Evolutionary conservation across 2,113 vertebrate genomes (phyloP).

Genomic region (Fulica atra): DNA sequence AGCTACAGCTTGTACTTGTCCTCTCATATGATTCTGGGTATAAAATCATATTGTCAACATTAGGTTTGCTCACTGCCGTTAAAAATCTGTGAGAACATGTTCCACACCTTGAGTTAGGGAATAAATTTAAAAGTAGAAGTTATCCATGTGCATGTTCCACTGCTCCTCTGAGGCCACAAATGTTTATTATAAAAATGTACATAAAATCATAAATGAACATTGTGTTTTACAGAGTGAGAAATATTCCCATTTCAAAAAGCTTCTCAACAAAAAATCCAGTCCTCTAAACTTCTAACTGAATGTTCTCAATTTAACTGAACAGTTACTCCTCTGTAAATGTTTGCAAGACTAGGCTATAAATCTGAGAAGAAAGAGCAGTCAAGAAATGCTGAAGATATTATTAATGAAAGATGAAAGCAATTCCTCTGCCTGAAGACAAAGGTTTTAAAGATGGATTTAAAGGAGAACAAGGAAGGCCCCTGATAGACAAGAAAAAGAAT

Average conservation of each 20-base stretch:
- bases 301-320: conserved; percentile 13
- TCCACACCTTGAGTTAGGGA: neutral
- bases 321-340: neutral
- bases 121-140: neutral
- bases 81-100: neutral
- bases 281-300: neutral
- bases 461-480: neutral
- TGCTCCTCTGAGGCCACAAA: neutral
- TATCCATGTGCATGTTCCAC: neutral
- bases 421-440: neutral
- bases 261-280: neutral
- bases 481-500: neutral
- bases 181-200: conserved; percentile 17
- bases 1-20: neutral
- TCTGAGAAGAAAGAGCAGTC: neutral
- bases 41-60: neutral
- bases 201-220: neutral
- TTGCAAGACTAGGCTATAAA: conserved; percentile 15
- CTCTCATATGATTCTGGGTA: neutral
- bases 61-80: neutral
- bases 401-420: conserved; percentile 28
- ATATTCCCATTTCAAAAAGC: conserved; percentile 9
- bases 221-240: conserved; percentile 21
- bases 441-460: conserved; percentile 11
- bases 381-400: conserved; percentile 12